Percentiles rank a stretch among this genome's conserved stretches.
These are phyloP conservation scores for Cosmorhoe ocellata DNA, from an alignment of 2,888 invertebrate species.

Conservation along the genomic window DNA sequence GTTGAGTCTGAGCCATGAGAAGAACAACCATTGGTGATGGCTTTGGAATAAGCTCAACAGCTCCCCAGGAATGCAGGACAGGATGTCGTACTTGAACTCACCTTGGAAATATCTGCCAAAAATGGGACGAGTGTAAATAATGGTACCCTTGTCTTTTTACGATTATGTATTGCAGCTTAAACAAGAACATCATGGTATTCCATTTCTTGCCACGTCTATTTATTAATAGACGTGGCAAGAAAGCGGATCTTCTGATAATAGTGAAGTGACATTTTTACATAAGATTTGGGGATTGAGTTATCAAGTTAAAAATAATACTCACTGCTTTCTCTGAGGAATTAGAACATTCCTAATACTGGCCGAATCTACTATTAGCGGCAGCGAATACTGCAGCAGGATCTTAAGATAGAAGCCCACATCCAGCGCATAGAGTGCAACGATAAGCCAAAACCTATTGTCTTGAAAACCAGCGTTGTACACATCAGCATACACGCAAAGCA, in stretches of 20 bases:
- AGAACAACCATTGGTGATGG: conserved; percentile 41
- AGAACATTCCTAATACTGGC: conserved; percentile 37
- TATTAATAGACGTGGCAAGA: too few species aligned
- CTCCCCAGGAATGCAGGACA: conserved; percentile 60
- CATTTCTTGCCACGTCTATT: too few species aligned
- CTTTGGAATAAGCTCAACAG: conserved; percentile 37
- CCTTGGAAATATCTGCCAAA: conserved; percentile 51
- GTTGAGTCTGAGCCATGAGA: conserved; percentile 61
- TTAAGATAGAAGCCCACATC: conserved; percentile 59
- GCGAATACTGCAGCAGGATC: conserved; percentile 48
- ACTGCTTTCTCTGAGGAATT: conserved; percentile 43
- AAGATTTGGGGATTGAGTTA: too few species aligned
- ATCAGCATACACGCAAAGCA: conserved; percentile 56
- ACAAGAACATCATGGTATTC: too few species aligned
- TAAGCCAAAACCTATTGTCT: conserved; percentile 45
- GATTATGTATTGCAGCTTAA: too few species aligned
- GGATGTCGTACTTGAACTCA: conserved; percentile 57
- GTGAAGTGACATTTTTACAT: too few species aligned
- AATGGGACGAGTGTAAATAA: neutral
- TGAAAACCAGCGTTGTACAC: conserved; percentile 66
- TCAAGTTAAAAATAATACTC: conserved; percentile 29
- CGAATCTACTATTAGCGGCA: conserved; percentile 42
- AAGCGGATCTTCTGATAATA: too few species aligned
- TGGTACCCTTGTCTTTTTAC: too few species aligned
- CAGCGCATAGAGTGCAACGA: conserved; percentile 50